Percentiles rank a stretch among this genome's conserved stretches.
Evolutionary conservation across 2,888 invertebrate genomes (phyloP).

Genomic region (Tenthredo livida): DNA sequence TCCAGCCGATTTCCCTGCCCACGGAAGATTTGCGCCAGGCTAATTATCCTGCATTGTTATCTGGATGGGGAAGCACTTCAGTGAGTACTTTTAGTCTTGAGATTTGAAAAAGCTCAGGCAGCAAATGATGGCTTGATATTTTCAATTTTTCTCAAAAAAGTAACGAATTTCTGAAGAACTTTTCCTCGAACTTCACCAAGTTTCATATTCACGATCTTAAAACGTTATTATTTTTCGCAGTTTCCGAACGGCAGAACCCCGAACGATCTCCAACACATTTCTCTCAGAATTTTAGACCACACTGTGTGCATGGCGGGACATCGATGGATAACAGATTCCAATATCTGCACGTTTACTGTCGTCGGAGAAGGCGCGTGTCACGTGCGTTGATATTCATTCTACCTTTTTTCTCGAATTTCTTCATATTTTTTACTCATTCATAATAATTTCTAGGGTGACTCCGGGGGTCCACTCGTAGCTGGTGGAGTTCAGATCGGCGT

Average conservation of each 20-base stretch:
- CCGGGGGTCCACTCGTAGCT: constrained; percentile 75
- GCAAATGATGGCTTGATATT: too few species aligned
- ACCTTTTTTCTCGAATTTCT: neutral
- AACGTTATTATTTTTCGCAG: neutral
- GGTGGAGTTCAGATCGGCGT: constrained; percentile 75
- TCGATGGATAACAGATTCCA: neutral
- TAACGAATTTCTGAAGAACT: too few species aligned
- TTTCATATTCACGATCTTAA: too few species aligned
- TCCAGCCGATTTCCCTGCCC: constrained; percentile 29
- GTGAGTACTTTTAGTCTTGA: neutral
- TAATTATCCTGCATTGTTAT: constrained; percentile 6
- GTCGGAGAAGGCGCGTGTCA: constrained; percentile 36
- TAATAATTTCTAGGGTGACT: constrained; percentile 72
- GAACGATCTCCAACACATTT: constrained; percentile 35
- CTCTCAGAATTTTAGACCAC: constrained; percentile 13
- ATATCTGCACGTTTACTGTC: constrained; percentile 34
- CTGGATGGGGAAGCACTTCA: constrained; percentile 18
- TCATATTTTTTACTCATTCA: neutral
- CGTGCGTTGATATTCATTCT: neutral
- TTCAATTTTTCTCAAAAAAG: too few species aligned
- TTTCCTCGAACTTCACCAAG: too few species aligned
- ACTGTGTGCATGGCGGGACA: neutral
- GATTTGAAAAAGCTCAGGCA: too few species aligned
- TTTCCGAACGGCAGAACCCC: neutral
- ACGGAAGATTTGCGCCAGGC: neutral